Evolutionary conservation across 2,113 vertebrate species (phyloP), one percentile per base, ranked within the genome.

Genomic region (Scatophagus argus): DNA sequence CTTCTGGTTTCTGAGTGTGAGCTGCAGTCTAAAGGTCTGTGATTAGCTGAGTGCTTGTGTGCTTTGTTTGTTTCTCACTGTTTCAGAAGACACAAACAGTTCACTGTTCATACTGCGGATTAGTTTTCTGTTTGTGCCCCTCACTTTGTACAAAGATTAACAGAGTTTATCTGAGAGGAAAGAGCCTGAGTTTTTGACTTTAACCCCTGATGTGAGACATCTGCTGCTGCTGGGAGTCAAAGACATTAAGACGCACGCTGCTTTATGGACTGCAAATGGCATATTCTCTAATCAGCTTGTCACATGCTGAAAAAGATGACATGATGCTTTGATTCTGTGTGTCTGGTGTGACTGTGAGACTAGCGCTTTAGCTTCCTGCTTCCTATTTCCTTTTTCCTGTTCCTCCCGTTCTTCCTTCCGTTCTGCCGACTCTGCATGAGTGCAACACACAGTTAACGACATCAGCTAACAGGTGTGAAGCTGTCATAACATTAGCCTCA

Each of bases 41-140:
- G 72, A 46, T 74, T n/a, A 65, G 39, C 31, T 1, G 10, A 2
- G 17, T 16, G n/a, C n/a, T n/a, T n/a, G n/a, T n/a, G n/a, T n/a
- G n/a, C n/a, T n/a, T n/a, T n/a, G 43, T 46, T 63, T 47, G 59
- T 62, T 29, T 43, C 38, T 29, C 6, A 49, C n/a, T n/a, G n/a
- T n/a, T n/a, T n/a, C n/a, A n/a, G n/a, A n/a, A n/a, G n/a, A n/a
- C n/a, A n/a, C n/a, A n/a, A n/a, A n/a, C 56, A 39, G 32, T 38
- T 58, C 29, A 9, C 5, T 29, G 55, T 61, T 74, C 36, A 43
- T 5, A 29, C 34, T 52, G 47, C 59, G 36, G 59, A 63, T 74
- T 55, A 36, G 60, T 12, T 39, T 23, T 14, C 0, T 11, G 55
- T 72, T 47, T 29, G 36, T 43, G 9, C 21, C 21, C 6, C 7